These are phyloP conservation scores for Drosophila merina DNA, from an alignment of 2,888 invertebrate species.

Conservation along the genomic window DNA sequence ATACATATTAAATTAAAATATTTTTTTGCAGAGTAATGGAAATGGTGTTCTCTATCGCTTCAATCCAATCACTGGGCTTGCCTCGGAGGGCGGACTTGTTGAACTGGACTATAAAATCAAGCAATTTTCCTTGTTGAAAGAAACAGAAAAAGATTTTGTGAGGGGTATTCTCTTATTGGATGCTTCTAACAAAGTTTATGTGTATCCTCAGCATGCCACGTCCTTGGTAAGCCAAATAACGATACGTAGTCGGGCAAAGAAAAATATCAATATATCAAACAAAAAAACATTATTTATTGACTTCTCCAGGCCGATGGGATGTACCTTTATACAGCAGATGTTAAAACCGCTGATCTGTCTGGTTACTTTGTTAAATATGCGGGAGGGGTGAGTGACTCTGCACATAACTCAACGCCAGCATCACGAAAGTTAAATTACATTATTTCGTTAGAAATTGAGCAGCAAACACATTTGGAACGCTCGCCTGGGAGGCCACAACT, in stretches of 20 bases:
- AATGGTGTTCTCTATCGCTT: conserved; percentile 91
- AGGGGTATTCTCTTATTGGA: conserved; percentile 92
- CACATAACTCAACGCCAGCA: too few species aligned
- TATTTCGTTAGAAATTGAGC: conserved; percentile 85
- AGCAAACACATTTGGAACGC: conserved; percentile 90
- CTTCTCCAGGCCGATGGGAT: conserved; percentile 83
- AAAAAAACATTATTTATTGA: neutral
- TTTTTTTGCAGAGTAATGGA: conserved; percentile 85
- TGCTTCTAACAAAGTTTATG: conserved; percentile 87
- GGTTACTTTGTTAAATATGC: conserved; percentile 86
- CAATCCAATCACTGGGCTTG: conserved; percentile 95
- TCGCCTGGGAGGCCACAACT: conserved; percentile 86
- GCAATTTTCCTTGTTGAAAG: conserved; percentile 90
- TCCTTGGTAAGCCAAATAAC: conserved; percentile 67
- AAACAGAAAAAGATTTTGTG: conserved; percentile 89
- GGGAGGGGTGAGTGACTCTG: conserved; percentile 69
- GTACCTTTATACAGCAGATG: conserved; percentile 88
- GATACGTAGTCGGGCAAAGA: too few species aligned
- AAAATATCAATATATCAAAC: too few species aligned
- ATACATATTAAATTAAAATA: too few species aligned
- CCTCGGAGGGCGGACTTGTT: conserved; percentile 85
- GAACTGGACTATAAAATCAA: conserved; percentile 88
- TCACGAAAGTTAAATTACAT: too few species aligned
- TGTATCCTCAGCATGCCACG: conserved; percentile 87
- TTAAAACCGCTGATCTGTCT: conserved; percentile 85